Percentiles rank a stretch among this genome's conserved stretches.
These are phyloP conservation scores for Pseudochirops corinnae DNA, from an alignment of 2,797 vertebrate species.

Conservation along the genomic window DNA sequence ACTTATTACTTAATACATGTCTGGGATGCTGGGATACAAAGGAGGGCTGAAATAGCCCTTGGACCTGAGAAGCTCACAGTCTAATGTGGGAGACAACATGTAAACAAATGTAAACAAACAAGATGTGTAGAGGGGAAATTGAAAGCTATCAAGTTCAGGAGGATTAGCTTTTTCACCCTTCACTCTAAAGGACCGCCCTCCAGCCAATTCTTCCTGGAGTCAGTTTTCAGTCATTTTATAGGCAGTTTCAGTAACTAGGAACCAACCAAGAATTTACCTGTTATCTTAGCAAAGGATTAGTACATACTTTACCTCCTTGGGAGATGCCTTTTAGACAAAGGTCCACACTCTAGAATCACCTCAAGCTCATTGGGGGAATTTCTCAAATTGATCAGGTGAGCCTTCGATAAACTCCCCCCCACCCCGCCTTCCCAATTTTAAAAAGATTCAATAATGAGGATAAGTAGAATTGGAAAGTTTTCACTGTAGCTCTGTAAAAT, in stretches of 20 bases:
- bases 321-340: background rate
- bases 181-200: background rate
- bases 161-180: background rate
- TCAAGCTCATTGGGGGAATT: background rate
- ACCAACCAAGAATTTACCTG: background rate
- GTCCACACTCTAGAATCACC: background rate
- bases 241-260: background rate
- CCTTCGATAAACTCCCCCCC: too few species aligned
- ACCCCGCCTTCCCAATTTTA: background rate
- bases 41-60: background rate
- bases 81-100: background rate
- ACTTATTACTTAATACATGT: background rate
- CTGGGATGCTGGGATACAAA: background rate
- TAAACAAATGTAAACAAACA: background rate
- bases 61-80: background rate
- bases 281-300: background rate
- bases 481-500: background rate
- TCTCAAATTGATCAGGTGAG: background rate
- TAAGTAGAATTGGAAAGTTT: background rate
- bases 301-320: background rate
- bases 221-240: background rate
- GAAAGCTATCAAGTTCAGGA: background rate
- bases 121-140: background rate
- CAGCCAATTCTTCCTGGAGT: background rate
- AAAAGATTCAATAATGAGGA: background rate